Percentiles rank a stretch among this genome's conserved stretches.
These are phyloP conservation scores for Xenotilapia longispinis DNA, from an alignment of 2,113 vertebrate genomes.

Conservation along the genomic window DNA sequence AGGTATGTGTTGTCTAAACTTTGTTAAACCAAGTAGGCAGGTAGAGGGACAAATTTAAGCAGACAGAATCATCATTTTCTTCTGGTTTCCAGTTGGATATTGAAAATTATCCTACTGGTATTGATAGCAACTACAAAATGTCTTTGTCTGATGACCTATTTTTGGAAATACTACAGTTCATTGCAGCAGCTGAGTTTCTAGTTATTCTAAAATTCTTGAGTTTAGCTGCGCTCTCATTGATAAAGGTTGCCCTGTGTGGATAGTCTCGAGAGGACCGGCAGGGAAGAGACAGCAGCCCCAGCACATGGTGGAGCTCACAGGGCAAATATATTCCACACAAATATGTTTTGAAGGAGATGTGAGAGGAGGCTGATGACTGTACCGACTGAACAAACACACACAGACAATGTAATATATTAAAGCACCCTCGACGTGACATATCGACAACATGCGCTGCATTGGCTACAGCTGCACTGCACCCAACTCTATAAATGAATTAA, in stretches of 20 bases:
- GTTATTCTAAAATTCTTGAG: not conserved
- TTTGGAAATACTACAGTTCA: not conserved
- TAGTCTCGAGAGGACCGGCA: not conserved
- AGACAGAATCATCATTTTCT: not conserved
- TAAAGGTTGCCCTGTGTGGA: not conserved
- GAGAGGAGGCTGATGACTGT: slow-evolving; percentile 12
- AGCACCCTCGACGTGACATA: slow-evolving; percentile 49
- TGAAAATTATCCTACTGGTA: not conserved
- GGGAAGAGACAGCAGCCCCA: not conserved
- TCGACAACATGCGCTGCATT: slow-evolving; percentile 27
- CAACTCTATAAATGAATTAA: slow-evolving; percentile 33
- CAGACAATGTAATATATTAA: slow-evolving; percentile 34
- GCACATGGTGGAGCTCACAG: not conserved
- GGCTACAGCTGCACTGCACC: not conserved
- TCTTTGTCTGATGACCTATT: not conserved
- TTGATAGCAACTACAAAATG: not conserved
- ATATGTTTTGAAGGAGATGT: slow-evolving; percentile 16
- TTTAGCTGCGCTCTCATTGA: not conserved
- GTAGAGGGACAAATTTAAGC: not conserved
- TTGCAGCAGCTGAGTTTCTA: not conserved
- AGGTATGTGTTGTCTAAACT: not conserved
- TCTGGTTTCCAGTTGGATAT: not conserved
- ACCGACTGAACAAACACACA: slow-evolving; percentile 15
- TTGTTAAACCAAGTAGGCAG: not conserved
- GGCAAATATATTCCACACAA: slow-evolving; percentile 27